Evolutionary conservation across 1,140 invertebrate genomes (phyloP), one percentile per base, ranked within the genome.

Genomic region (Argopecten irradians): DNA sequence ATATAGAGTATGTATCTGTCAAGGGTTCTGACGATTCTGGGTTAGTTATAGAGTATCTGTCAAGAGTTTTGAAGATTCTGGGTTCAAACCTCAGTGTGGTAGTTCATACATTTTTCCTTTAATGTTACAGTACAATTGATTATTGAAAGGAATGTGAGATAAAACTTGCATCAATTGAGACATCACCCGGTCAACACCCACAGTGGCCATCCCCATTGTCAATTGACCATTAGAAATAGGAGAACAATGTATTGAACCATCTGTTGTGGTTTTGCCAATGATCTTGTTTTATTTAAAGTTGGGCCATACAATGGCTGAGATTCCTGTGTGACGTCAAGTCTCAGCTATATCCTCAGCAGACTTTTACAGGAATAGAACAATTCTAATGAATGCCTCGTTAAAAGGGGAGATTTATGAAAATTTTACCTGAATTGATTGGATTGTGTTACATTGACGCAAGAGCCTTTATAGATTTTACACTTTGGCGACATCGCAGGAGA

Each of bases 401-500:
- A 71, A 71, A 71, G n/a, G 55, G n/a, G 55, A 71, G 55, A 71
- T 71, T 71, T 71, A 71, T 71, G 55, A 71, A 71, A 71, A 28
- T 71, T 28, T 71, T 28, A 71, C n/a, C 55, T 71, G 55, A 71
- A 71, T 71, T 28, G 22, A 71, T 71, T 22, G 55, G 55, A 71
- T 71, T 71, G 55, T n/a, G 55, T 71, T n/a, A 71, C 55, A 71
- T 71, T 71, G 55, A 71, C 55, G 55, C 55, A 71, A 11, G 55
- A 71, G 55, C 55, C n/a, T n/a, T 71, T 71, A 71, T 71, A 71
- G 55, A 71, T 71, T 71, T 71, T 71, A 71, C 55, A 71, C 55
- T 71, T 71, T 71, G 55, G 55, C 22, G 55, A 71, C 55, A 28
- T 71, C 14, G 55, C 55, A 71, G 55, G 28, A 71, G 55, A 71